phyloP scores from a whole-genome alignment of 2,888 invertebrate species.

The Amphimallon solstitiale region DNA sequence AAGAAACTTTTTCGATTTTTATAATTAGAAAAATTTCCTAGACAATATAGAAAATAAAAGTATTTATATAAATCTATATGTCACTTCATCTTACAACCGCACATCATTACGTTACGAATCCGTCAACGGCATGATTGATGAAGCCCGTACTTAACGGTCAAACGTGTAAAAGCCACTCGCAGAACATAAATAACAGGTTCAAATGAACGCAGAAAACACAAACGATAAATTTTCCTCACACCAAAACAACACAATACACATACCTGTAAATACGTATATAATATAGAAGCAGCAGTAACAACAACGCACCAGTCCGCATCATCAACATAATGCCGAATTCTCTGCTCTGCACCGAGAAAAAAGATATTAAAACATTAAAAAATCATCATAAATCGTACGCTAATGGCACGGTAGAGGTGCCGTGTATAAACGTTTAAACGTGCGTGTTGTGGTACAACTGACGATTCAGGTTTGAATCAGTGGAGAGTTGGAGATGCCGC shows the following conservation, averaged over 20 bases:
- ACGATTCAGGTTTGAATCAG: background rate
- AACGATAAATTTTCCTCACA: slow-evolving; percentile 21
- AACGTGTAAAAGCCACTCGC: slow-evolving; percentile 10
- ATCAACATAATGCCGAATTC: background rate
- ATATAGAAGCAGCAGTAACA: too few relatives aligned
- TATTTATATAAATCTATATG: too few relatives aligned
- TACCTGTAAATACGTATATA: too few relatives aligned
- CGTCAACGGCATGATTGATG: background rate
- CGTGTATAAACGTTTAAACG: background rate
- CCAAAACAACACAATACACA: background rate
- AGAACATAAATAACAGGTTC: slow-evolving; percentile 22
- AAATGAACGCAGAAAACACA: slow-evolving; percentile 10
- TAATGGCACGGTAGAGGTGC: background rate
- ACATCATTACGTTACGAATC: too few relatives aligned
- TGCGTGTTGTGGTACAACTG: background rate
- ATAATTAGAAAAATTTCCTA: too few relatives aligned
- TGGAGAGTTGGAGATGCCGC: too few relatives aligned
- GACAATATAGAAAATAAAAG: too few relatives aligned
- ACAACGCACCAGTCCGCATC: background rate
- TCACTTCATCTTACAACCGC: too few relatives aligned
- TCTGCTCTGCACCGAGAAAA: background rate
- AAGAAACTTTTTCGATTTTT: too few relatives aligned
- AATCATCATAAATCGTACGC: slow-evolving; percentile 12
- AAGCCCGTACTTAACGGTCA: background rate
- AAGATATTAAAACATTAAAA: slow-evolving; percentile 8